These are phyloP conservation scores for Pseudorhombus dupliciocellatus DNA, from an alignment of 2,113 vertebrate species.

Conservation along the genomic window DNA sequence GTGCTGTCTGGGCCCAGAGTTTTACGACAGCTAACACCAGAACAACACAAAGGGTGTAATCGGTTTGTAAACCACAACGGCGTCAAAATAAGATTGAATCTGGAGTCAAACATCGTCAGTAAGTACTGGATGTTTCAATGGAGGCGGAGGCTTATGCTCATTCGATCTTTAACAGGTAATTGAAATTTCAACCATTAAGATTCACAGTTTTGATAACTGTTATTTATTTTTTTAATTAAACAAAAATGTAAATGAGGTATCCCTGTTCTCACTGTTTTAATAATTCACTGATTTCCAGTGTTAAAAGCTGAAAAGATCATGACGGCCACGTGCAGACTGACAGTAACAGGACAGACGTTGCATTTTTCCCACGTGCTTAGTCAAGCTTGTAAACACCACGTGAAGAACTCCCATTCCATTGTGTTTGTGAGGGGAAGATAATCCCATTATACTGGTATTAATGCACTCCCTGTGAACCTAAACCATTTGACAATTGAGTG, in stretches of 20 bases:
- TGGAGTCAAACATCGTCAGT: too few species aligned
- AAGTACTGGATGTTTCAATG: too few species aligned
- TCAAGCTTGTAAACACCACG: constrained; percentile 25
- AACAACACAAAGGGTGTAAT: too few species aligned
- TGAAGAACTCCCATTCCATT: constrained; percentile 15
- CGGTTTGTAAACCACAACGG: too few species aligned
- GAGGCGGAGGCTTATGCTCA: not conserved
- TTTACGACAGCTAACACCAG: too few species aligned
- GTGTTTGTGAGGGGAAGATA: constrained; percentile 32
- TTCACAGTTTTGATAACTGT: not conserved
- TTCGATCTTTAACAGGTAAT: not conserved
- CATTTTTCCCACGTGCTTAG: constrained; percentile 8
- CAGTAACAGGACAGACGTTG: not conserved
- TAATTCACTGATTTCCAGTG: not conserved
- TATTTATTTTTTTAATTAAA: too few species aligned
- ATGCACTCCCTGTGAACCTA: constrained; percentile 24
- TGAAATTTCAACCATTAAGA: not conserved
- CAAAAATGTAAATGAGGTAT: not conserved
- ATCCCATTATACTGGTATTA: constrained; percentile 20
- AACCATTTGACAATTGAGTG: constrained; percentile 36
- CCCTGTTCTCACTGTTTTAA: not conserved
- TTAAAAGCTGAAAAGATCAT: not conserved
- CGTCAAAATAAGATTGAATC: too few species aligned
- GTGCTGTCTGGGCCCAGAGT: too few species aligned
- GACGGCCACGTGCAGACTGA: not conserved